Conservation (phyloP, 2,113 vertebrate genomes). For the Galbula dea region DNA sequence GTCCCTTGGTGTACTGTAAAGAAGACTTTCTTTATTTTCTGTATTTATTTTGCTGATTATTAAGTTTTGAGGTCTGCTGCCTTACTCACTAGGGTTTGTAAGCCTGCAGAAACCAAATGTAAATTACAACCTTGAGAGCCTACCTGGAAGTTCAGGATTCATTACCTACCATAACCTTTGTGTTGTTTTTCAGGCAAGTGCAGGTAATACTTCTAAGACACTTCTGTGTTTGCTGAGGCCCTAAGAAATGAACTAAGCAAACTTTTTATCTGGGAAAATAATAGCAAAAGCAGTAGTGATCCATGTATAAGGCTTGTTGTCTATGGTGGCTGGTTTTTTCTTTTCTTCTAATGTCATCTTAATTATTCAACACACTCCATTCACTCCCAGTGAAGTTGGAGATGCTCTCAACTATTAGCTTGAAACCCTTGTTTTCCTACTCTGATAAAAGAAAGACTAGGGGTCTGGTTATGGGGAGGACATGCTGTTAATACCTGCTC, state of each 20-base stretch:
- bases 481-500: background rate
- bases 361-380: background rate
- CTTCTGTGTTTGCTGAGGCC: background rate
- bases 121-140: background rate
- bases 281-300: background rate
- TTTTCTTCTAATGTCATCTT: background rate
- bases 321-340: background rate
- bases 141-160: constrained; percentile 1
- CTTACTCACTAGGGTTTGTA: background rate
- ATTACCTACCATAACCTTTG: background rate
- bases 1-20: background rate
- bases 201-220: background rate
- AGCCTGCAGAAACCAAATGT: background rate
- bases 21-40: background rate
- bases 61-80: constrained; percentile 2
- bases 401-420: background rate
- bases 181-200: background rate
- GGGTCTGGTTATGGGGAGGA: background rate
- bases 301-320: accelerated
- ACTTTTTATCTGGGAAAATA: background rate
- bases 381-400: background rate
- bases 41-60: background rate
- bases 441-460: background rate
- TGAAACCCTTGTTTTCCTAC: background rate
- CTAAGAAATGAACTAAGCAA: background rate